Evolutionary conservation across 2,888 invertebrate genomes (phyloP).

Genomic region (Nudaria mundana): DNA sequence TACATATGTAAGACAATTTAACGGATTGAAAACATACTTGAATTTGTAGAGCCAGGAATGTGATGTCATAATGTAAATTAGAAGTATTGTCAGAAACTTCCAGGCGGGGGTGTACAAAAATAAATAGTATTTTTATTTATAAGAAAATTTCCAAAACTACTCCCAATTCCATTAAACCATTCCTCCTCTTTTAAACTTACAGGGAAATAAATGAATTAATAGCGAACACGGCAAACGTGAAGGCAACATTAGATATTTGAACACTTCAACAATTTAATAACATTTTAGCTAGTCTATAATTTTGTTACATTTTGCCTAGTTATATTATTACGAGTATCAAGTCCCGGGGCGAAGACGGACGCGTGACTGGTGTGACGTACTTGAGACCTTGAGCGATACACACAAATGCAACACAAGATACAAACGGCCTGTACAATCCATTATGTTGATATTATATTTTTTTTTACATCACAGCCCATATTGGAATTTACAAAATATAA

Average conservation of each 20-base stretch:
- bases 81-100: conserved; percentile 41
- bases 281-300: conserved; percentile 16
- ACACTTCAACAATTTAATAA: conserved; percentile 14
- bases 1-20: conserved; percentile 12
- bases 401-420: conserved; percentile 72
- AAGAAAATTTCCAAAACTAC: conserved; percentile 42
- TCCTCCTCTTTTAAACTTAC: conserved; percentile 1
- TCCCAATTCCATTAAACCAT: conserved; percentile 19
- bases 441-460: conserved; percentile 81
- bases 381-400: conserved; percentile 50
- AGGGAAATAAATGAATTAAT: too few relatives aligned
- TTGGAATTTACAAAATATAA: conserved; percentile 86
- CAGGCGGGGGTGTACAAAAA: conserved; percentile 50
- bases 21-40: conserved; percentile 7
- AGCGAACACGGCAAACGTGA: conserved; percentile 13
- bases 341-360: conserved; percentile 1
- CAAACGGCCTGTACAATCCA: conserved; percentile 86
- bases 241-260: too few relatives aligned
- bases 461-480: conserved; percentile 89
- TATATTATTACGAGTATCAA: conserved; percentile 6
- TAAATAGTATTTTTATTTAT: conserved; percentile 43
- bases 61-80: conserved; percentile 10
- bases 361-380: conserved; percentile 18
- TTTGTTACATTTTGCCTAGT: conserved; percentile 15
- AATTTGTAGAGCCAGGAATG: conserved; percentile 7